Percentiles rank a stretch among this genome's conserved stretches.
Evolutionary conservation across 2,797 vertebrate genomes (phyloP).

Genomic region (Channallabes apus): DNA sequence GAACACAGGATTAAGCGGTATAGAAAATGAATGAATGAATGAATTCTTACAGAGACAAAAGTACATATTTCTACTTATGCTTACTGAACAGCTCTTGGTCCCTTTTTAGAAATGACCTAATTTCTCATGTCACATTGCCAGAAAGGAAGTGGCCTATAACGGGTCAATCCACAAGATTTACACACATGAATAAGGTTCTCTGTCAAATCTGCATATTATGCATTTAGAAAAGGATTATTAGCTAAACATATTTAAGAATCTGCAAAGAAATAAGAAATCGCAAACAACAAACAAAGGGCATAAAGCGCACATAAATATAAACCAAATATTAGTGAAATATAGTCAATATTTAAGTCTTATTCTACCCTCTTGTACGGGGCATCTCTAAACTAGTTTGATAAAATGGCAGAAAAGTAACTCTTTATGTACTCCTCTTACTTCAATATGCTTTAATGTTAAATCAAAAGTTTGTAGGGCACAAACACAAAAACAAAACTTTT

Average conservation of each 20-base stretch:
- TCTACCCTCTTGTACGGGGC: background rate
- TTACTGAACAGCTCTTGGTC: background rate
- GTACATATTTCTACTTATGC: background rate
- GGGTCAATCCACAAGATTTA: constrained; percentile 49
- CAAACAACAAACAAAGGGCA: constrained; percentile 58
- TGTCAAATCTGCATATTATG: background rate
- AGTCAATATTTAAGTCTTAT: constrained; percentile 49
- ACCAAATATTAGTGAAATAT: constrained; percentile 55
- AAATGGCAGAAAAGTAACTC: background rate
- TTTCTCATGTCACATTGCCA: background rate
- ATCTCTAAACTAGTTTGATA: background rate
- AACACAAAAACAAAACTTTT: constrained; percentile 33
- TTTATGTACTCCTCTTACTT: too few species aligned
- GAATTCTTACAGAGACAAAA: too few species aligned
- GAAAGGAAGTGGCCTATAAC: constrained; percentile 51
- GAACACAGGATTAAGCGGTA: too few species aligned
- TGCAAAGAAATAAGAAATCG: constrained; percentile 43
- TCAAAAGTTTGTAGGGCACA: background rate
- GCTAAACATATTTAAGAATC: constrained; percentile 44
- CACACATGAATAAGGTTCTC: constrained; percentile 49
- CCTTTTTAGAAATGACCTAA: background rate
- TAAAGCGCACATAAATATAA: constrained; percentile 61
- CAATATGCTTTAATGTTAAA: background rate
- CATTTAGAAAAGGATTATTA: constrained; percentile 58
- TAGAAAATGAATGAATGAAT: too few species aligned